Evolutionary conservation across 2,888 invertebrate genomes (phyloP).

Genomic region (Timema podura): DNA sequence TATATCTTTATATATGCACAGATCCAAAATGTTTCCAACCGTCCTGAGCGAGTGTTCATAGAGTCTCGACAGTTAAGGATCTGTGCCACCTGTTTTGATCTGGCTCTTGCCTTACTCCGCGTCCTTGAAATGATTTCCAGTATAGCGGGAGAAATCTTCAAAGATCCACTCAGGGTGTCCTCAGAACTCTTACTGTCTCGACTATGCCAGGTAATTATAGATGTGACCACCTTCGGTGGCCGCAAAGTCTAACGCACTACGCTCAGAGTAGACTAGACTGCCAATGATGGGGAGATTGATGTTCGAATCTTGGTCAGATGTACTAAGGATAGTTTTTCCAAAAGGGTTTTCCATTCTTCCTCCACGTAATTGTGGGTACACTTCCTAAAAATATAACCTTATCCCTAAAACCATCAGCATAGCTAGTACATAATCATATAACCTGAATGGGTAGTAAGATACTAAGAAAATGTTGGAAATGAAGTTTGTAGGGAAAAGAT

Average conservation of each 20-base stretch:
- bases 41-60: constrained; percentile 56
- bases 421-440: no score
- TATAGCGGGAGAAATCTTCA: constrained; percentile 61
- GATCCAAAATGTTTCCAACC: constrained; percentile 60
- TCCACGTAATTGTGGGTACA: no score
- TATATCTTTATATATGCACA: constrained; percentile 35
- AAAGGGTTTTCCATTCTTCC: no score
- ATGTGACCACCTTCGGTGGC: no score
- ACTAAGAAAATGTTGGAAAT: no score
- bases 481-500: no score
- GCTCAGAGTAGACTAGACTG: background rate
- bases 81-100: constrained; percentile 79
- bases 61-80: constrained; percentile 75
- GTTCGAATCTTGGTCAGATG: no score
- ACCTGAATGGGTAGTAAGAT: no score
- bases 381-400: no score
- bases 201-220: constrained; percentile 55
- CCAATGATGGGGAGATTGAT: no score
- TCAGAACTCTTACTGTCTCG: constrained; percentile 68
- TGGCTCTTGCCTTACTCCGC: constrained; percentile 70
- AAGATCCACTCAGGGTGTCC: constrained; percentile 60
- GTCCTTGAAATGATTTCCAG: constrained; percentile 75
- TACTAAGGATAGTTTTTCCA: no score
- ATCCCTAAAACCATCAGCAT: no score
- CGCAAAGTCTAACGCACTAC: background rate